Evolutionary conservation across 2,888 invertebrate genomes (phyloP), one percentile per base, ranked within the genome.

Genomic region (Epiperipatus broadwayi): DNA sequence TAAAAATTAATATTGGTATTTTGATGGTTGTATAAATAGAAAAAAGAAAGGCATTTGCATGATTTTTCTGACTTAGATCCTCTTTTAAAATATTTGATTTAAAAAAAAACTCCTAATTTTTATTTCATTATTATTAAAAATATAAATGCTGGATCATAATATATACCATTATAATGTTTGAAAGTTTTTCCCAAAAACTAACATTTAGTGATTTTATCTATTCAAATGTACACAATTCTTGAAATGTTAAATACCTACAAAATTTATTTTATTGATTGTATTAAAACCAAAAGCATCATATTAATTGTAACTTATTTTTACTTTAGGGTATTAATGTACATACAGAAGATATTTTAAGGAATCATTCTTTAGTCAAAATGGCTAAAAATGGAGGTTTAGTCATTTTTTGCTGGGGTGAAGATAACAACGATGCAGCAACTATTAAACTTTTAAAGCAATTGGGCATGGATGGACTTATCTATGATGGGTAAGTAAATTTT

Each of bases 331-430:
- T 91, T 46, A 84, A 81, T 45, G 85, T 83, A 7, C 85, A 89
- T 55, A 80, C 85, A 0, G 89, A 91, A 62, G 89, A 91, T 33
- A 46, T 60, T 16, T 65, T 91, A 35, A 66, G 78, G 43, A 84
- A 89, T 61, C 72, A 79, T 5, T 69, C 72, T 19, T 76, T 81
- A 67, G 74, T 85, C 8, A 72, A 75, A 50, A 57, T 76, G 46
- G 83, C 78, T 2, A 76, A 74, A 48, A 71, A 78, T 49, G 71
- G 74, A 12, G 79, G 80, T 8, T 67, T 93, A 38, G 74, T 89
- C 4, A 72, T 89, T 44, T 95, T 95, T 61, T 87, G 87, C 53
- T 95, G 93, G 93, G 95, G 95, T 19, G 89, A 91, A 50, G 85
- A 89, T 52, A 84, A 85, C 56, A 87, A 89, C 51, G 78, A 81